Percentiles rank a stretch among this genome's conserved stretches.
Conservation (phyloP, 2,888 invertebrate genomes). For the Ophion ventricosus region DNA sequence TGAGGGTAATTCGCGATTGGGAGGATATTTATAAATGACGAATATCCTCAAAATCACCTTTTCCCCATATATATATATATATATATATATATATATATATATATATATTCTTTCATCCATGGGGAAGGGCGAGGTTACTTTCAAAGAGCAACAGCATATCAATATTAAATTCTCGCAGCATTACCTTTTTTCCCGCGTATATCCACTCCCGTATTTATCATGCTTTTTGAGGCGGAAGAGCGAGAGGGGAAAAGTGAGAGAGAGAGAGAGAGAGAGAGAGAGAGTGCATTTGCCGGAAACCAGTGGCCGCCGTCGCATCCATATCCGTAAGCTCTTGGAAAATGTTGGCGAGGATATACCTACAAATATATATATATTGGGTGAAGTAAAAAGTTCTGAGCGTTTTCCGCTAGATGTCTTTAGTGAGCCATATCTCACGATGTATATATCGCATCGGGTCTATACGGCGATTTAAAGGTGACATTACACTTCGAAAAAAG, state of each 20-base stretch:
- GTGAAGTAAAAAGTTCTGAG: no score
- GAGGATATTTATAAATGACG: background rate
- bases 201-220: constrained; percentile 23
- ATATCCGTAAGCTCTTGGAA: constrained; percentile 45
- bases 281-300: constrained; percentile 26
- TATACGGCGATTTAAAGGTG: no score
- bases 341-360: constrained; percentile 21
- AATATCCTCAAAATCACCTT: background rate
- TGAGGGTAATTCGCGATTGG: background rate
- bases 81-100: no score
- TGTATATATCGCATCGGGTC: no score
- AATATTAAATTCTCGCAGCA: constrained; percentile 37
- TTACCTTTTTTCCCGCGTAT: constrained; percentile 5
- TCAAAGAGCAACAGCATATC: constrained; percentile 33
- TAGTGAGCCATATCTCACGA: no score
- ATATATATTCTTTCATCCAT: background rate
- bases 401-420: no score
- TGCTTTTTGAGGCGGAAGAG: constrained; percentile 51
- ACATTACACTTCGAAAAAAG: no score
- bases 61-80: background rate
- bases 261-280: background rate
- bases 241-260: background rate
- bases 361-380: background rate
- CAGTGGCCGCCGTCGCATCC: constrained; percentile 44
- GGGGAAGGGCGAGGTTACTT: constrained; percentile 3